Evolutionary conservation across 2,113 vertebrate genomes (phyloP).

Genomic region (Pseudopodoces humilis): DNA sequence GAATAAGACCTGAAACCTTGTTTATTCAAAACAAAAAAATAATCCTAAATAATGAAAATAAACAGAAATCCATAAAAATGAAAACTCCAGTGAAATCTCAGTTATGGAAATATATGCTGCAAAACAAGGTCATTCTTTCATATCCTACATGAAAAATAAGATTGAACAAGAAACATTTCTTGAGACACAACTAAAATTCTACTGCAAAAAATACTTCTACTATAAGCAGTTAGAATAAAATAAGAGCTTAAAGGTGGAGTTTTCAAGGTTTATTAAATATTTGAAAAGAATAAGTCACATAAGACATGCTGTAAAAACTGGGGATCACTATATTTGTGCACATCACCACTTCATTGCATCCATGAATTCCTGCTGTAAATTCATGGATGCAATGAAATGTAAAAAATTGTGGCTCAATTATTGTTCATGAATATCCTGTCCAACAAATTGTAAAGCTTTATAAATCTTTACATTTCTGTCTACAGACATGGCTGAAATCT

Average conservation of each 20-base stretch:
- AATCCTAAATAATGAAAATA: neutral
- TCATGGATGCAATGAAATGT: too few relatives aligned
- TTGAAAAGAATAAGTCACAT: neutral
- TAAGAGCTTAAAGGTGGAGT: neutral
- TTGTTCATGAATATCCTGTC: neutral
- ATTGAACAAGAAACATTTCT: neutral
- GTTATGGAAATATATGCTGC: neutral
- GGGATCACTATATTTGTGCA: neutral
- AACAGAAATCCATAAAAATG: neutral
- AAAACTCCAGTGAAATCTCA: neutral
- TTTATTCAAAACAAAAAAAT: neutral
- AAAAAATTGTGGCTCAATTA: neutral
- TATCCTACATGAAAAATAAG: neutral
- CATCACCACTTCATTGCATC: neutral
- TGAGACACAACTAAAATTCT: neutral
- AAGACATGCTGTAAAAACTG: neutral
- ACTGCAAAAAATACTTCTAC: neutral
- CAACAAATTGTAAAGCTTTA: neutral
- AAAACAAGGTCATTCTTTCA: neutral
- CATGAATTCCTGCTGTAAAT: neutral
- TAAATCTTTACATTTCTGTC: neutral
- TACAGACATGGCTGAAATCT: neutral
- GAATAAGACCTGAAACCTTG: neutral
- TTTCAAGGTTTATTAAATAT: neutral
- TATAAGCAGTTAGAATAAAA: neutral